Evolutionary conservation across 2,888 invertebrate genomes (phyloP), one percentile per base, ranked within the genome.

Genomic region (Ligdia adustata): DNA sequence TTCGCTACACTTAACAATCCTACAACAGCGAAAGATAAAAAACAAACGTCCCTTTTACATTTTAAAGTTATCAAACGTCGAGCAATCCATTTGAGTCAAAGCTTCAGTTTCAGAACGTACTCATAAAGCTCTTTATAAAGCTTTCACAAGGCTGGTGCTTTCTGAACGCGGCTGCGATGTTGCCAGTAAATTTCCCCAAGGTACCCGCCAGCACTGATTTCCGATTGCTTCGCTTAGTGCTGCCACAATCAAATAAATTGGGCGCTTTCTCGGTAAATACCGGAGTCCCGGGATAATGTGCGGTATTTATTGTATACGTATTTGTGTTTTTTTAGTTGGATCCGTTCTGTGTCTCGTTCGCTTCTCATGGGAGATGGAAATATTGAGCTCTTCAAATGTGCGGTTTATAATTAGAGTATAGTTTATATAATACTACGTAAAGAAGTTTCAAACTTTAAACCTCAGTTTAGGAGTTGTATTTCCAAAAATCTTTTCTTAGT

Each of bases 131-230:
- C 33, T 15, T 11, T 27, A 39, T 31, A 34, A 38, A 47, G 28
- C 32, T 9, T 47, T 38, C 33, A 42, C 42, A 58, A 60, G 64
- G 60, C 45, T 60, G 34, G 32, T 53, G 51, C 37, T 48, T 48
- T 33, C n/a, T 5, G 51, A 50, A 52, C 54, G 48, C 48, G 55
- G 49, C 47, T 52, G 28, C 51, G 58, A 66, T 66, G 62, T 64
- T 60, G 65, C 64, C 59, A 41, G 57, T 83, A 76, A 22, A 83
- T 82, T 83, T 83, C 82, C 82, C 82, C 66, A 54, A 52, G 82
- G 81, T 59, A 60, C 63, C n/a, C 43, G 20, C 54, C n/a, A 58
- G 63, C 52, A 53, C 75, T 74, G 78, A 77, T 75, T 75, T 66
- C 69, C 69, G 67, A 73, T 60, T 60, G 57, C 60, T 47, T 12